Evolutionary conservation across 2,113 vertebrate genomes (phyloP), one percentile per base, ranked within the genome.

Genomic region (Danio rerio): DNA sequence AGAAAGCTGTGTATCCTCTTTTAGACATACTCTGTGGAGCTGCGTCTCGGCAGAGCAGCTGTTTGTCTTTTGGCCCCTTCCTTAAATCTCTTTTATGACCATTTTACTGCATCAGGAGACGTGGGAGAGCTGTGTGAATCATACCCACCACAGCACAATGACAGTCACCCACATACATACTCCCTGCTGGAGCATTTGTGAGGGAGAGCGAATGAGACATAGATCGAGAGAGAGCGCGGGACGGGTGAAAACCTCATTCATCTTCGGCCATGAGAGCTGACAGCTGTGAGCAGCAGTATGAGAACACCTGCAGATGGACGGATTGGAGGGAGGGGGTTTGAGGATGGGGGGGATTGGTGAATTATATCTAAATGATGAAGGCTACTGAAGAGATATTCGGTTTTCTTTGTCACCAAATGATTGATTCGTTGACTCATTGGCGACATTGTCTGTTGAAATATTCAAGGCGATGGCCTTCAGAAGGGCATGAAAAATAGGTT

Each of bases 271-370:
- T 78, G 55, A 78, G 50, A 83, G 74, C 45, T 81, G 74, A 75
- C 86, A 84, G 69, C 78, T 85, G 84, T 83, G 58, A 78, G 68
- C 78, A 77, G 70, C 50, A 83, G 61, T 66, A 76, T 58, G 61
- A 59, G 20, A 53, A 70, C 84, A 84, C 81, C 86, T 87, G 84
- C 84, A 85, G 68, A 73, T 50, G 61, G 61, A 76, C 8, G 5
- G 7, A 47, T 65, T 49, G 16, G 31, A 78, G 66, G 15, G 18
- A 81, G 71, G 21, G 40, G 11, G n/a, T 16, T 15, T 53, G 78
- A 45, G 80, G 43, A 65, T 10, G 56, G 59, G 53, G 61, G 10
- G 20, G n/a, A 47, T 16, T 62, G 21, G 42, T 31, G 42, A 42
- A 68, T 81, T 40, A 42, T 58, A 40, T 45, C 53, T 80, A 74